These are phyloP conservation scores for human (Homo sapiens) DNA, from an alignment of 2,113 vertebrate species.

Conservation along the genomic window DNA sequence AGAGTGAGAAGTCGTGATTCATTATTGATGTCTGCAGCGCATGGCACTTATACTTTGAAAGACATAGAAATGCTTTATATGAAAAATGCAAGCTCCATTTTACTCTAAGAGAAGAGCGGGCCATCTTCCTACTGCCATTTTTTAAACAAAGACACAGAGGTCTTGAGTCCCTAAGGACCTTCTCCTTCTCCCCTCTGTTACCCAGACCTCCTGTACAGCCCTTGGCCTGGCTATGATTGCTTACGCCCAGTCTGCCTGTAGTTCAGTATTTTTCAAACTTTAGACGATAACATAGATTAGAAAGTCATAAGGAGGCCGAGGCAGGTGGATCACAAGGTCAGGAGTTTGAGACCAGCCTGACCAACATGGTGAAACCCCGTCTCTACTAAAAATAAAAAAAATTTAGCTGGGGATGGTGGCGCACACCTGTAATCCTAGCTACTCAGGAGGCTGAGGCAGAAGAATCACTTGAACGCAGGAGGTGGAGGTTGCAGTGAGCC, in stretches of 20 bases:
- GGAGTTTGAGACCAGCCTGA: too few species aligned
- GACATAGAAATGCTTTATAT: not conserved
- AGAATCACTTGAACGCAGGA: too few species aligned
- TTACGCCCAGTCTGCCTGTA: not conserved
- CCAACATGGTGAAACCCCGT: too few species aligned
- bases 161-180: not conserved
- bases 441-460: too few species aligned
- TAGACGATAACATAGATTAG: not conserved
- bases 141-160: not conserved
- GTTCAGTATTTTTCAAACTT: not conserved
- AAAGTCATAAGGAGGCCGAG: not conserved
- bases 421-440: too few species aligned
- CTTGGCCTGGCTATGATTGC: not conserved
- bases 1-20: not conserved
- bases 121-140: not conserved
- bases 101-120: not conserved
- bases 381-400: too few species aligned
- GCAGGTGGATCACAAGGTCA: too few species aligned
- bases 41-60: not conserved
- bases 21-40: not conserved
- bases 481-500: too few species aligned
- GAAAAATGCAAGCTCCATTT: not conserved
- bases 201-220: not conserved
- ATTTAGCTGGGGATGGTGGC: too few species aligned
- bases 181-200: not conserved